Evolutionary conservation across 2,888 invertebrate genomes (phyloP).

Genomic region (Scelioninae gen. 2): DNA sequence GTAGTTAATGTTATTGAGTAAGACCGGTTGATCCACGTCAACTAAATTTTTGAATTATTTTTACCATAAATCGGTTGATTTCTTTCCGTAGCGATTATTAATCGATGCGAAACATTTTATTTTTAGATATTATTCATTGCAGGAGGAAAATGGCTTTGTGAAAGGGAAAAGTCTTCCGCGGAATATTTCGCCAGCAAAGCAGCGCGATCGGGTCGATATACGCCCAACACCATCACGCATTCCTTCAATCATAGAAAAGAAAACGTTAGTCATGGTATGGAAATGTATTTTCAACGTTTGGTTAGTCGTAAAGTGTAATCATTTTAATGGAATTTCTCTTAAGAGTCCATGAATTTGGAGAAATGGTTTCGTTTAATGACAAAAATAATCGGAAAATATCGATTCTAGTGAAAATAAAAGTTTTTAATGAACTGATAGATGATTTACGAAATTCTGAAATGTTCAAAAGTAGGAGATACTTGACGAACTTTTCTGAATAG

Average conservation of each 20-base stretch:
- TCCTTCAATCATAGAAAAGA: constrained; percentile 39
- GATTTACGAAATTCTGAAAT: background rate
- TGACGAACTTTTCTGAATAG: too few species aligned
- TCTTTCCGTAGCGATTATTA: too few species aligned
- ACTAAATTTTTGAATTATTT: too few species aligned
- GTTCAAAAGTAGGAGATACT: too few species aligned
- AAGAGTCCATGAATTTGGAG: too few species aligned
- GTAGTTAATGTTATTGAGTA: too few species aligned
- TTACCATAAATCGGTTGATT: too few species aligned
- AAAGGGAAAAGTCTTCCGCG: too few species aligned
- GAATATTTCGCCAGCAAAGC: constrained; percentile 26
- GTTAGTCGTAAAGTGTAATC: constrained; percentile 13
- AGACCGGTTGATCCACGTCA: too few species aligned
- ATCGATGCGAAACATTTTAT: too few species aligned
- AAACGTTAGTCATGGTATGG: constrained; percentile 25
- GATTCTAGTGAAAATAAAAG: background rate
- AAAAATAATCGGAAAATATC: constrained; percentile 3
- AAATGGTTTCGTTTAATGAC: constrained; percentile 19
- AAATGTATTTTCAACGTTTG: constrained; percentile 6
- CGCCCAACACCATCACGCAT: constrained; percentile 25
- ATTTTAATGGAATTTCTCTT: constrained; percentile 14
- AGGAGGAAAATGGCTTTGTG: too few species aligned
- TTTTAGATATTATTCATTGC: too few species aligned
- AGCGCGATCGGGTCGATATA: constrained; percentile 38
- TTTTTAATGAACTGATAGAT: constrained; percentile 4